phyloP scores from a whole-genome alignment of 2,888 invertebrate species.

The Diarsia brunnea region DNA sequence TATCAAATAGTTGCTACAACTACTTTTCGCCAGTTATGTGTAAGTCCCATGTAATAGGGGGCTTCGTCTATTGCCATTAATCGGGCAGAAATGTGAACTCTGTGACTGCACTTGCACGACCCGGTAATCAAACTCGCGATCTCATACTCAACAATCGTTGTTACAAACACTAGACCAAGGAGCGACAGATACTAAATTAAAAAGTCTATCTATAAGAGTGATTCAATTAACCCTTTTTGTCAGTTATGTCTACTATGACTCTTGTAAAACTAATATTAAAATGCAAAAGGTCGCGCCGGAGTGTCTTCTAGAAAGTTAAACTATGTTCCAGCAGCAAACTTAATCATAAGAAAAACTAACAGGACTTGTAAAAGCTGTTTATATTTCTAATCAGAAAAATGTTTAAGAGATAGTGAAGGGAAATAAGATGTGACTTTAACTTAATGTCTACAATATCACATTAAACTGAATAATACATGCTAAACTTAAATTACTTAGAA shows the following conservation, averaged over 20 bases:
- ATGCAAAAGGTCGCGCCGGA: constrained; percentile 53
- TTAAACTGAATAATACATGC: not conserved
- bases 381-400: constrained; percentile 42
- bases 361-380: constrained; percentile 58
- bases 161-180: no score
- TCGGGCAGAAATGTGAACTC: no score
- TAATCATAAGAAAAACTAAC: constrained; percentile 58
- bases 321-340: constrained; percentile 53
- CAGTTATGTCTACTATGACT: constrained; percentile 30
- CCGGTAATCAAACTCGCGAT: no score
- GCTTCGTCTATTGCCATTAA: no score
- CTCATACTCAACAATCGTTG: no score
- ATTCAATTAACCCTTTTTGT: constrained; percentile 16
- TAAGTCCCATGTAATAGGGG: no score
- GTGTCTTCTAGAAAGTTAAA: constrained; percentile 50
- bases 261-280: constrained; percentile 60
- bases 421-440: constrained; percentile 8
- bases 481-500: not conserved
- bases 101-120: no score
- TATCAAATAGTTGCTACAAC: no score
- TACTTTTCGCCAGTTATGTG: no score
- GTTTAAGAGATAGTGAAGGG: constrained; percentile 4
- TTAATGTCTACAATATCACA: not conserved
- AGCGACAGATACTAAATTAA: no score
- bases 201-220: not conserved